Base-by-base conservation (phyloP, 64 coral and sea anemone species). In the Montipora cactus region DNA sequence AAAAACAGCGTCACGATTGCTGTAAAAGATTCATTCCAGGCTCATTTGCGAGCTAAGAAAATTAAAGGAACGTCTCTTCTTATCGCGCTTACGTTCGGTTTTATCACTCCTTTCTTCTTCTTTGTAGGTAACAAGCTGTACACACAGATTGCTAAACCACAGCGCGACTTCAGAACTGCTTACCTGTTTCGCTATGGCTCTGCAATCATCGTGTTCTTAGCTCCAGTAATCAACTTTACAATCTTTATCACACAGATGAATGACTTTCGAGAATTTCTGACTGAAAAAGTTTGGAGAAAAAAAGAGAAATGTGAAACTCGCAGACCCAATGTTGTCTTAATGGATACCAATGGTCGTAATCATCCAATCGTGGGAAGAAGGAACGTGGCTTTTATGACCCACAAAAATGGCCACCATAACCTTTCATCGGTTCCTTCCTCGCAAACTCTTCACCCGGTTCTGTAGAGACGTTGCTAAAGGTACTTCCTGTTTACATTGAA, bases 31-130 rank as follows among this genome's bases (percentile, higher is more conserved):
- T 4, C 58, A 1, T 83, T 83, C 28, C 22, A 47, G 59, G 81
- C 81, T 11, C 22, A 83, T 8, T 58, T 83, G 10, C 57, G 8
- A 16, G 28, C 51, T 8, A 77, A n/a, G 28, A 76, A 69, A 22
- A 76, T 92, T 5, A 75, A 46, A 5, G 91, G 71, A 14, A 92
- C 81, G 14, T 46, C 20, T 12, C 53, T 86, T 13, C 83, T 92
- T 10, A 16, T 79, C 44, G 25, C 67, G 3, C 69, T 86, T 0
- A 92, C 75, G 13, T 92, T 92, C 14, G 53, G 81, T 78, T 86
- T 92, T 49, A 76, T 92, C 8, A 21, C 77, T 15, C 91, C 91
- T 11, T 92, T 85, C 37, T 77, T 68, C 3, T 74, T 86, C 2
- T 92, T 75, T 50, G 18, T 87, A 28, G 51, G 81, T 2, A 85